Evolutionary conservation across 2,888 invertebrate genomes (phyloP), one percentile per base, ranked within the genome.

Genomic region (Diarsia dahlii): DNA sequence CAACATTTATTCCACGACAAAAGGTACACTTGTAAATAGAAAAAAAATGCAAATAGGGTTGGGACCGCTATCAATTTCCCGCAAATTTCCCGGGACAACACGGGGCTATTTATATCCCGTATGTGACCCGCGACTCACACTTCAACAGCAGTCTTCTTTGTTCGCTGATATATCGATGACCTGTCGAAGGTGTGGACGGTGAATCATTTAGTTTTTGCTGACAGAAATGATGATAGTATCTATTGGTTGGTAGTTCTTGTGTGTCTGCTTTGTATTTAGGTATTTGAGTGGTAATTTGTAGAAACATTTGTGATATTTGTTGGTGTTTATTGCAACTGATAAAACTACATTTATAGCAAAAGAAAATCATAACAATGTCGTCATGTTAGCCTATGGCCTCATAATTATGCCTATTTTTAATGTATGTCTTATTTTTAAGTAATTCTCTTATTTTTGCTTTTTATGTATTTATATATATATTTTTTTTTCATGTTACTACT

Each of bases 41-140:
- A 89, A 87, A 88, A 89, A 90, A 89, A 87, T 90, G 90, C 85
- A 90, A 92, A 91, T 89, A 87, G 85, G 84, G 80, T 84, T 85
- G 86, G 84, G 90, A 87, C 89, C 90, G 92, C 90, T 89, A 92
- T 93, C 92, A 91, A 91, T 91, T 92, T 90, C 89, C 89, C 88
- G 86, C 87, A 88, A 89, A 90, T 89, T 89, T 90, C 83, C 86
- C 86, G 87, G 84, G 86, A 81, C 84, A 78, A 83, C 85, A 86
- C 86, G 84, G 74, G 75, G 87, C 89, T 90, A 91, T 91, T 91
- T 91, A 90, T 91, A 88, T 86, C 85, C 87, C 88, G 90, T 89
- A 90, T 91, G 91, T 90, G 90, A 89, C 89, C 90, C 87, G 92
- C 91, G 90, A 89, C 91, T 93, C 91, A 91, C 91, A 93, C 93